Evolutionary conservation across 2,113 vertebrate genomes (phyloP).

Genomic region (Aramus guarauna): DNA sequence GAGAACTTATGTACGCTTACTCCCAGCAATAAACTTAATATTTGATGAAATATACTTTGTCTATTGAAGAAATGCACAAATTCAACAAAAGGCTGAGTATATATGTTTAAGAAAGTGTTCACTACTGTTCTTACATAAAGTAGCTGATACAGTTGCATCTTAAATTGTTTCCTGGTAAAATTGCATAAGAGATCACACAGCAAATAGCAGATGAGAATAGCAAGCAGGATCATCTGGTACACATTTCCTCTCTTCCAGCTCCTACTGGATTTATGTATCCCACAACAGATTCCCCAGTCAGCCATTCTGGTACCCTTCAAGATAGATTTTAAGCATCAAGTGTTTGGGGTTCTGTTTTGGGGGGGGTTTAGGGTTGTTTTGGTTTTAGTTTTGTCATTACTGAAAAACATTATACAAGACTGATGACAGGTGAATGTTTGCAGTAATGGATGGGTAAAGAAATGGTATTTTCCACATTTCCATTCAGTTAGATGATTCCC

Average conservation of each 20-base stretch:
- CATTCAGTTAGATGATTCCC: not conserved
- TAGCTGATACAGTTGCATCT: not conserved
- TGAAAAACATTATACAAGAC: not conserved
- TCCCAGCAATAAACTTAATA: not conserved
- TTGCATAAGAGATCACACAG: not conserved
- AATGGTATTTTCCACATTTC: not conserved
- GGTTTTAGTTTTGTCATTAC: not conserved
- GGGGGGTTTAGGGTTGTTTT: too few relatives aligned
- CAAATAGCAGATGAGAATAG: not conserved
- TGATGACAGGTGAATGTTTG: not conserved
- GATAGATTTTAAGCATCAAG: not conserved
- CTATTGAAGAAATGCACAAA: not conserved
- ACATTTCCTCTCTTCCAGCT: not conserved
- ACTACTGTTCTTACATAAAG: not conserved
- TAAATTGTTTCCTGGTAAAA: not conserved
- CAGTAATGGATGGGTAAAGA: not conserved
- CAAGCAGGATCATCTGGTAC: not conserved
- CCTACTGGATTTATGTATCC: not conserved
- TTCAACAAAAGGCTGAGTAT: not conserved
- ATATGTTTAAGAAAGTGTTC: not conserved
- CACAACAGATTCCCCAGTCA: not conserved
- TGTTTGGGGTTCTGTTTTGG: not conserved
- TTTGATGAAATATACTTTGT: slow-evolving; percentile 35
- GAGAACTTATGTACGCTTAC: not conserved
- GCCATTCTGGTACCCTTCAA: not conserved